phyloP scores from a whole-genome alignment of 2,797 vertebrate species.

The Xiphorhynchus erythropygius region DNA sequence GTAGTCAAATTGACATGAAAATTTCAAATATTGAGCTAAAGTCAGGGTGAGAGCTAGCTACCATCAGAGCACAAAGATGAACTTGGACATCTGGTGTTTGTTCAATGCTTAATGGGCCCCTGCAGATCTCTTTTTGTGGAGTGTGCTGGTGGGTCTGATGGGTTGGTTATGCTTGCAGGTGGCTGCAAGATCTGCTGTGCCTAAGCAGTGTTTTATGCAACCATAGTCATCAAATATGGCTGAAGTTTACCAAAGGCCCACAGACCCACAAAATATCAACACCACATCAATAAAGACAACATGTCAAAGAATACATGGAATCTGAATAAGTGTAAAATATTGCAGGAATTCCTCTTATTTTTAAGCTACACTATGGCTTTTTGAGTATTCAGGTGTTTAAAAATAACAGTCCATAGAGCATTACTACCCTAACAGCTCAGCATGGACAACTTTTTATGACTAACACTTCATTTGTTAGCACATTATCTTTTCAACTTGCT shows the following conservation, averaged over 20 bases:
- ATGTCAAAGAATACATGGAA: background rate
- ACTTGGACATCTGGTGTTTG: accelerated
- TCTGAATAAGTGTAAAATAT: background rate
- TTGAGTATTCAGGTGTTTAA: background rate
- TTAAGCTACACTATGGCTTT: background rate
- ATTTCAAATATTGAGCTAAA: background rate
- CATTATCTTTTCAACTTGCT: background rate
- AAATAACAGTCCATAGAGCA: background rate
- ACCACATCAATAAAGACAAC: accelerated
- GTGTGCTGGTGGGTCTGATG: background rate
- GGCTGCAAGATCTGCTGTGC: background rate
- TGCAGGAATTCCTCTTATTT: background rate
- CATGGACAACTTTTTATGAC: background rate
- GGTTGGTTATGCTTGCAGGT: background rate
- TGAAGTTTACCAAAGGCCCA: background rate
- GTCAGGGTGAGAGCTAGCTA: background rate
- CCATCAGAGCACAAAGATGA: background rate
- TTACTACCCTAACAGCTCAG: background rate
- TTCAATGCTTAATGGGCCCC: background rate
- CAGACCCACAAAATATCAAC: background rate
- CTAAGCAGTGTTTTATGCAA: background rate
- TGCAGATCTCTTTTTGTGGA: background rate
- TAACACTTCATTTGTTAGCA: background rate
- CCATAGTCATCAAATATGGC: background rate
- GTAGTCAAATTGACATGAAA: background rate